A percentile compares a stretch with the other conserved stretches of the same genome.
Conservation (phyloP, 1,140 invertebrate species). For the Fopius arisanus region DNA sequence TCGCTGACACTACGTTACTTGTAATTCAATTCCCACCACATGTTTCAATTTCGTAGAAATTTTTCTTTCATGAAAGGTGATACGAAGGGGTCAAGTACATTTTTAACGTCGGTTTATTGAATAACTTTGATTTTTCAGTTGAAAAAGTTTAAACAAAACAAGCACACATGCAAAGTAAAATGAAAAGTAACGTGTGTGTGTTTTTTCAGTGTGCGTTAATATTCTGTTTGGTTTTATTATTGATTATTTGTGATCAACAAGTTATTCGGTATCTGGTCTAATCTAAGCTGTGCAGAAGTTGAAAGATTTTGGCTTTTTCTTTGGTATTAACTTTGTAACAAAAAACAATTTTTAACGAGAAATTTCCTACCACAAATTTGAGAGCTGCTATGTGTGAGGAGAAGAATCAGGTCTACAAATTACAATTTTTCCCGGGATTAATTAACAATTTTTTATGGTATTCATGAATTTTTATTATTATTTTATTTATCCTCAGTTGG, state of each 20-base stretch:
- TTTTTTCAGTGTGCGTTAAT: conserved; percentile 34
- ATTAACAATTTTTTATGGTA: background rate
- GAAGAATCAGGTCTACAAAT: conserved; percentile 5
- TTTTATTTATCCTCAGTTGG: background rate
- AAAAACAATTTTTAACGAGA: background rate
- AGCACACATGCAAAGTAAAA: conserved; percentile 55
- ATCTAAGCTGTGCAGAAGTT: conserved; percentile 37
- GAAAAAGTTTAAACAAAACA: conserved; percentile 42
- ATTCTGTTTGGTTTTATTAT: conserved; percentile 46
- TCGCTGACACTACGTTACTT: background rate
- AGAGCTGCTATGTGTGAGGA: background rate
- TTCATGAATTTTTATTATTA: background rate
- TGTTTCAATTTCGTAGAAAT: background rate
- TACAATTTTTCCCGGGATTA: background rate
- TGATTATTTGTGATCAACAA: background rate
- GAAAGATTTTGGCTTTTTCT: background rate
- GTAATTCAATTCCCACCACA: background rate
- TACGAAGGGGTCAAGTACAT: background rate
- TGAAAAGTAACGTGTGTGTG: conserved; percentile 40
- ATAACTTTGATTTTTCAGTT: background rate
- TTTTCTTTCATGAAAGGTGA: background rate
- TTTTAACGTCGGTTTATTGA: background rate
- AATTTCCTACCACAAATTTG: conserved; percentile 15
- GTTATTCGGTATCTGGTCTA: background rate
- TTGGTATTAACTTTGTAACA: background rate